phyloP scores from a whole-genome alignment of 2,888 invertebrate species.

The Macrophya alboannulata region DNA sequence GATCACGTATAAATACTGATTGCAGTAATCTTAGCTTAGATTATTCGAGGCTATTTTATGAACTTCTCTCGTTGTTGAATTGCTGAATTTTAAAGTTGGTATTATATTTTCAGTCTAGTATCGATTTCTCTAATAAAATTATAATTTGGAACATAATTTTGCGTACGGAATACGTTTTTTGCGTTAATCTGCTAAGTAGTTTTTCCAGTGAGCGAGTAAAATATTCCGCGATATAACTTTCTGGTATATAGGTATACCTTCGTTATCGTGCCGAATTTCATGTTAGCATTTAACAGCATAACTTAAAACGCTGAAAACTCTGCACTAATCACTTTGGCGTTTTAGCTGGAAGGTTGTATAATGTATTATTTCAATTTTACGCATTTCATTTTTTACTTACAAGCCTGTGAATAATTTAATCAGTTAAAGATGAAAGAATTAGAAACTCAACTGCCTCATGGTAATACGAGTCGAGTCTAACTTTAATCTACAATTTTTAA shows the following conservation, averaged over 20 bases:
- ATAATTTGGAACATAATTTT: neutral
- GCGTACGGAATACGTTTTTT: neutral
- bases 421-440: slow-evolving; percentile 1
- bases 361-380: neutral
- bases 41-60: neutral
- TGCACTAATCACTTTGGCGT: neutral
- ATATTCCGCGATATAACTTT: neutral
- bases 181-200: neutral
- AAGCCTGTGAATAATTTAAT: neutral
- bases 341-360: neutral
- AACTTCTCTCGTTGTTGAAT: neutral
- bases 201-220: neutral
- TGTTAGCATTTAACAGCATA: neutral
- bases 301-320: slow-evolving; percentile 10
- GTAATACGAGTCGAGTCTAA: neutral
- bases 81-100: neutral
- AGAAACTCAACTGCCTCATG: neutral
- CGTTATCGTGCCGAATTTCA: neutral
- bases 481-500: neutral
- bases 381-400: neutral
- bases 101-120: too few species aligned
- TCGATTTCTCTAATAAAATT: neutral
- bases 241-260: neutral
- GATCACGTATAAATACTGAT: neutral
- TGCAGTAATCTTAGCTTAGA: too few species aligned